These are phyloP conservation scores for Tachystola acroxantha DNA, from an alignment of 2,888 invertebrate species.

Conservation along the genomic window DNA sequence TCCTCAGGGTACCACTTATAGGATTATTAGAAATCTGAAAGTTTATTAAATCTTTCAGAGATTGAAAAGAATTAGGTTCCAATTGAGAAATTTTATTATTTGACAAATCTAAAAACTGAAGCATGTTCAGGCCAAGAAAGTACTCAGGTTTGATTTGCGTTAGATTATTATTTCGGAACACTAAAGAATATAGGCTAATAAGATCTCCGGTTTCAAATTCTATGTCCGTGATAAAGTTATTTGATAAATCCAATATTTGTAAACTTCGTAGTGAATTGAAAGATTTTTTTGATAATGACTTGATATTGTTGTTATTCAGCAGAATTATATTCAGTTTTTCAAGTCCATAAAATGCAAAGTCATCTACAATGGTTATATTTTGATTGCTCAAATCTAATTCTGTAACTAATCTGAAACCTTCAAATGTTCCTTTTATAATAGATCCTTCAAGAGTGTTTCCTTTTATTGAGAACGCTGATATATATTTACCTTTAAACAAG, in stretches of 20 bases:
- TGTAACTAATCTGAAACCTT: constrained; percentile 33
- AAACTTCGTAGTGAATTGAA: constrained; percentile 35
- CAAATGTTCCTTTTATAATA: constrained; percentile 40
- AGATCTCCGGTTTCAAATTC: constrained; percentile 42
- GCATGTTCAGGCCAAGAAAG: constrained; percentile 28
- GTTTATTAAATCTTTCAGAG: constrained; percentile 32
- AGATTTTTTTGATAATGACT: constrained; percentile 28
- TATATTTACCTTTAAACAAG: constrained; percentile 40
- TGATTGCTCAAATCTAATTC: constrained; percentile 43
- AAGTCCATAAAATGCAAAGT: constrained; percentile 46
- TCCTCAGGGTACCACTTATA: constrained; percentile 32
- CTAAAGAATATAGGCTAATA: constrained; percentile 29
- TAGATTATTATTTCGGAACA: constrained; percentile 39
- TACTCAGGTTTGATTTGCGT: constrained; percentile 30
- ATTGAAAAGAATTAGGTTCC: constrained; percentile 35
- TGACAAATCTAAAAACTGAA: constrained; percentile 48
- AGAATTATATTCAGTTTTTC: constrained; percentile 26
- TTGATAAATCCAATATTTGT: constrained; percentile 39
- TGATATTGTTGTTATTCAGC: constrained; percentile 43
- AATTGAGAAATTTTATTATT: constrained; percentile 43
- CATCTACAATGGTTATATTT: constrained; percentile 33
- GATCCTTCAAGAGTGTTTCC: constrained; percentile 39
- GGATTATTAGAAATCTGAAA: constrained; percentile 49
- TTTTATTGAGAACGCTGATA: constrained; percentile 32
- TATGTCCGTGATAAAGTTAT: constrained; percentile 40